Conservation (phyloP, 2,113 vertebrate genomes). For the Empidonax traillii region DNA sequence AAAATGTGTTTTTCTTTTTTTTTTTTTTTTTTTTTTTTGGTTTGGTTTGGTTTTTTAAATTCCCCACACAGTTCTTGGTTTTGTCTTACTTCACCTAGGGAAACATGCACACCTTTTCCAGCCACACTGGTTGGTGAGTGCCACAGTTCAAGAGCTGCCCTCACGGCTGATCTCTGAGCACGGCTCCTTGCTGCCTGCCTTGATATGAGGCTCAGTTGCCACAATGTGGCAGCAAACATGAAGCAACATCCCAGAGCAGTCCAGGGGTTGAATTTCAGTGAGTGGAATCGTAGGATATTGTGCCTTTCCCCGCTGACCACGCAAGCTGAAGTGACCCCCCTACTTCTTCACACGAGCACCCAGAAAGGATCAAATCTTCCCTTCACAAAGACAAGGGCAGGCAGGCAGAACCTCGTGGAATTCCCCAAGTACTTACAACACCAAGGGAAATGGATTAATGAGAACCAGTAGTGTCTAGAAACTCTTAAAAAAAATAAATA, state of each 20-base stretch:
- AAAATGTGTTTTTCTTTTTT: neutral
- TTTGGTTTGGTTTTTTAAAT: too few relatives aligned
- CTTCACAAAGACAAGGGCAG: neutral
- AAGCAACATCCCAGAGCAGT: neutral
- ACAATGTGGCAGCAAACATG: neutral
- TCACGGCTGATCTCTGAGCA: neutral
- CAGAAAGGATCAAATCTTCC: neutral
- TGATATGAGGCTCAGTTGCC: neutral
- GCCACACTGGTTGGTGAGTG: neutral
- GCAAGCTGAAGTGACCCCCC: neutral
- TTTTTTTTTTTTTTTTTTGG: fast-evolving
- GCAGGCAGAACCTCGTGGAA: fast-evolving
- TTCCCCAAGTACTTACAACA: neutral
- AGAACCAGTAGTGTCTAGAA: neutral
- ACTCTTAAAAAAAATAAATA: neutral
- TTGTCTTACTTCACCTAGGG: neutral
- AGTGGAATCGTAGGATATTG: fast-evolving
- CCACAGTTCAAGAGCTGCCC: neutral
- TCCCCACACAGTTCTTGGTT: neutral
- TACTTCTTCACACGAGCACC: neutral
- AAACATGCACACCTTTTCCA: neutral
- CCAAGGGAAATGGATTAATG: neutral
- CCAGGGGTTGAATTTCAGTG: fast-evolving
- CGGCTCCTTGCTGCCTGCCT: neutral
- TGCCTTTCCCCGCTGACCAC: neutral